Base-by-base conservation (phyloP, 2,888 invertebrate species). In the Tiliacea aurago region DNA sequence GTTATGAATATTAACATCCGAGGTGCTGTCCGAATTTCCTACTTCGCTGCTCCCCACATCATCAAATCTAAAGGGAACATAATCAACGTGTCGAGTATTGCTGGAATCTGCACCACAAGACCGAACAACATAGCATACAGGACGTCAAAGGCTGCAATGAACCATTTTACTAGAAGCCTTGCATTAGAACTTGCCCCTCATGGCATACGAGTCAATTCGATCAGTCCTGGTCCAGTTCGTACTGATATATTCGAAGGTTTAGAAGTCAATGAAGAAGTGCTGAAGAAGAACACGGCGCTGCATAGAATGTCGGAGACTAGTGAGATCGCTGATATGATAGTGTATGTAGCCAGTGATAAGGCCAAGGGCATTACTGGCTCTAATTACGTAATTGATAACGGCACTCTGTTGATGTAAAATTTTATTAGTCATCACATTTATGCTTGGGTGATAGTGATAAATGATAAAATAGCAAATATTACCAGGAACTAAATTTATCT, bases 121-220 rank as follows among this genome's bases (percentile, higher is more conserved):
- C 98, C 92, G 95, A 97, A 45, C 98, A 98, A 41, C 2, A 56
- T 81, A 41, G 43, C 87, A 0, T 91, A 90, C 61, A 78, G 68
- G 13, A 78, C 68, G 13, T 89, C 91, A 0, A 92, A 92, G 67
- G 91, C 91, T n/a, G 90, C 85, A 4, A 18, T 92, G 13, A 83
- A 87, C 28, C 88, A 88, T 72, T 92, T 93, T 49, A 88, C 91
- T 0, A 85, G 87, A 51, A 78, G 84, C 7, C 81, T 80, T 7
- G 92, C 92, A 23, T 92, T 99, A 56, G 99, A 98, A 88, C 91
- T 98, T 53, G 98, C 97, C 23, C 84, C 96, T 0, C 97, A 97
- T 90, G 97, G 97, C 75, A 98, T 99, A 0, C 96, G 99, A 62
- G 98, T 98, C 0, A 91, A 92, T 65, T 53, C 86, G 0, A 77